A percentile compares a stretch with the other conserved stretches of the same genome.
These are phyloP conservation scores for Larimichthys crocea DNA, from an alignment of 2,113 vertebrate genomes.

Conservation along the genomic window DNA sequence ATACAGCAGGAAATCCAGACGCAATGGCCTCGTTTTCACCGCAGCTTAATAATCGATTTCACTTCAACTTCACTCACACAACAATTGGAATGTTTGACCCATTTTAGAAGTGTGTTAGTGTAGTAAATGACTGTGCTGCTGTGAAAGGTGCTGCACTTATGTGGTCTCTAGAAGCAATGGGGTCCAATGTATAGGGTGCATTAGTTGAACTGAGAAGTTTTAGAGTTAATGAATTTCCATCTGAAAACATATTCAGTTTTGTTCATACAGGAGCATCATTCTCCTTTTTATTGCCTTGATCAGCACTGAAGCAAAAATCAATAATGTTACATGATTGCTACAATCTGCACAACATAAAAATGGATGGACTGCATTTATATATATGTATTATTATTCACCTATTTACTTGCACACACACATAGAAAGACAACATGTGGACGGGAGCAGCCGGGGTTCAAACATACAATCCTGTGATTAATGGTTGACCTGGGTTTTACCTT, in stretches of 20 bases:
- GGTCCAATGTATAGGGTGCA: neutral
- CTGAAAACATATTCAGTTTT: neutral
- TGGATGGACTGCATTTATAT: neutral
- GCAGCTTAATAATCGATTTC: slow-evolving; percentile 31
- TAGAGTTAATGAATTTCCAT: too few relatives aligned
- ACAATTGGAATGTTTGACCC: slow-evolving; percentile 27
- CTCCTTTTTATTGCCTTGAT: neutral
- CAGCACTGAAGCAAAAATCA: neutral
- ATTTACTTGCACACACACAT: neutral
- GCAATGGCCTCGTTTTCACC: slow-evolving; percentile 36
- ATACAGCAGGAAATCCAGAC: slow-evolving; percentile 25
- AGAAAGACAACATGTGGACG: neutral
- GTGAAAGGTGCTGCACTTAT: neutral
- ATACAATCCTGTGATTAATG: neutral
- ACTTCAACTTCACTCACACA: slow-evolving; percentile 4
- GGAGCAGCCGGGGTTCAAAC: neutral
- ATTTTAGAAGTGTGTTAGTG: neutral
- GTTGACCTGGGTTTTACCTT: neutral
- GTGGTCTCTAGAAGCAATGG: neutral
- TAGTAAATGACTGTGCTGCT: slow-evolving; percentile 7
- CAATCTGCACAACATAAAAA: neutral
- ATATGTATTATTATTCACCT: neutral
- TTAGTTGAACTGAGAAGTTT: neutral
- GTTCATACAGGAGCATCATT: neutral
- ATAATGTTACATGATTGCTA: neutral